These are phyloP conservation scores for Monochamus alternatus DNA, from an alignment of 2,888 invertebrate species.

Conservation along the genomic window DNA sequence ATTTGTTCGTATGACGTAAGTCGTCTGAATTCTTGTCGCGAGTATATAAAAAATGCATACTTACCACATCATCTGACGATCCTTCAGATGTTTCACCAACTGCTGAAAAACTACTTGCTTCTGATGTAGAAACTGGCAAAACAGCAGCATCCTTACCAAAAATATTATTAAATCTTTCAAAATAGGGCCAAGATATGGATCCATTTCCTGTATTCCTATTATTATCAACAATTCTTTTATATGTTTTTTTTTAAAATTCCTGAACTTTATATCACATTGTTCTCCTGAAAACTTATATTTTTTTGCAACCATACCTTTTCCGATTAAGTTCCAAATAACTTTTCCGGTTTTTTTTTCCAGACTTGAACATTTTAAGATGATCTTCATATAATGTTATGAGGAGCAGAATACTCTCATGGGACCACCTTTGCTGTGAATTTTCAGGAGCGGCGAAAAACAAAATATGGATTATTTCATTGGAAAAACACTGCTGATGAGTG, in stretches of 20 bases:
- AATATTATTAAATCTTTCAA: slow-evolving; percentile 2
- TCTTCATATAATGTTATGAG: neutral
- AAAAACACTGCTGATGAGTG: too few relatives aligned
- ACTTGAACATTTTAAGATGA: neutral
- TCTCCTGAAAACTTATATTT: neutral
- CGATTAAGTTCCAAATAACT: neutral
- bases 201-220: neutral
- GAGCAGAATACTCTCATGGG: neutral
- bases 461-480: too few relatives aligned
- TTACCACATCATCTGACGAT: too few relatives aligned
- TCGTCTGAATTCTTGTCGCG: too few relatives aligned
- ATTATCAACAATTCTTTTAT: neutral
- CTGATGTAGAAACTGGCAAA: neutral
- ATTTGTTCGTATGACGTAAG: too few relatives aligned
- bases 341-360: neutral
- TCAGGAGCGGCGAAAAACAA: too few relatives aligned
- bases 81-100: too few relatives aligned
- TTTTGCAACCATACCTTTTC: neutral
- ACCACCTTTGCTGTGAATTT: slow-evolving; percentile 1
- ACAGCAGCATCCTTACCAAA: slow-evolving; percentile 9
- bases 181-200: neutral
- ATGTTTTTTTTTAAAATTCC: neutral
- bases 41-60: too few relatives aligned
- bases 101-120: too few relatives aligned
- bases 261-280: neutral